A percentile compares a stretch with the other conserved stretches of the same genome.
These are phyloP conservation scores for Nephrotoma flavescens DNA, from an alignment of 2,888 invertebrate species.

Conservation along the genomic window DNA sequence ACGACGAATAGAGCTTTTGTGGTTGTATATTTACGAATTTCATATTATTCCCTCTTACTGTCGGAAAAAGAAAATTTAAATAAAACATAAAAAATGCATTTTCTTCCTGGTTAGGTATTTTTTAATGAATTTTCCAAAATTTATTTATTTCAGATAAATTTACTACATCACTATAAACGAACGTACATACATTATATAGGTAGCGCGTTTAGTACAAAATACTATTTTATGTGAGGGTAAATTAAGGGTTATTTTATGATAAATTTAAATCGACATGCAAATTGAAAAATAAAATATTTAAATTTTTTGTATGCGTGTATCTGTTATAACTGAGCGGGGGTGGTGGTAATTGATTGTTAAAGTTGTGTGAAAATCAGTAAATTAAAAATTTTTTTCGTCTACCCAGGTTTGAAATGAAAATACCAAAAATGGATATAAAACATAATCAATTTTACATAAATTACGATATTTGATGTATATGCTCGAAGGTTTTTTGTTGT, in stretches of 20 bases:
- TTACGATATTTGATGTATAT: neutral
- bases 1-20: neutral
- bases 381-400: neutral
- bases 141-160: neutral
- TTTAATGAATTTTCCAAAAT: neutral
- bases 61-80: neutral
- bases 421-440: neutral
- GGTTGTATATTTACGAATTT: neutral
- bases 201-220: neutral
- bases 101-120: neutral
- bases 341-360: neutral
- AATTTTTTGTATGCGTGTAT: neutral
- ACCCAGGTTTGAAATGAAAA: neutral
- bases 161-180: neutral
- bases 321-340: neutral
- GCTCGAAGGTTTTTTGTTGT: neutral
- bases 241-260: neutral
- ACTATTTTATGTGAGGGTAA: neutral
- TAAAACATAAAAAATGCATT: neutral
- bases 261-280: neutral
- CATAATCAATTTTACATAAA: neutral
- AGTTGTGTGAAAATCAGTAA: neutral
- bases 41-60: neutral
- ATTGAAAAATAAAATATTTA: neutral
- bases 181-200: neutral